phyloP scores from a whole-genome alignment of 2,888 invertebrate genomes.

The Sesamia inferens region DNA sequence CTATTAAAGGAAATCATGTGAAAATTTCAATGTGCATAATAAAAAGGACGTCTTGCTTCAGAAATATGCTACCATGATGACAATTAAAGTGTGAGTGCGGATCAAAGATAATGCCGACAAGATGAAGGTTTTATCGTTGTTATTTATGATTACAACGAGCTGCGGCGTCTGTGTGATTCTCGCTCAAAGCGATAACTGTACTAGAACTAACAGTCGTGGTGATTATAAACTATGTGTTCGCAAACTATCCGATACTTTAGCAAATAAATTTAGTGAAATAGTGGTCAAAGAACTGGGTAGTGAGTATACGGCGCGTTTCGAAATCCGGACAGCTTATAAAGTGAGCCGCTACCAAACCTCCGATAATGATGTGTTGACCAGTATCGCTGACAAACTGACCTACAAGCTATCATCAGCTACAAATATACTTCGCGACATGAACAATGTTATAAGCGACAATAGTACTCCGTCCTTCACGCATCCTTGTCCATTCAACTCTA shows the following conservation, averaged over 20 bases:
- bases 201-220: slow-evolving; percentile 78
- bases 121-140: slow-evolving; percentile 83
- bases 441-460: slow-evolving; percentile 78
- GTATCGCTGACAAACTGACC: slow-evolving; percentile 81
- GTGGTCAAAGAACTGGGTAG: slow-evolving; percentile 84
- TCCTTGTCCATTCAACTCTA: slow-evolving; percentile 87
- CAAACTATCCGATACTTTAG: slow-evolving; percentile 78
- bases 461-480: slow-evolving; percentile 86
- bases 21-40: slow-evolving; percentile 27
- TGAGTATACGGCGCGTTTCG: slow-evolving; percentile 83
- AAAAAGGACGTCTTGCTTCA: slow-evolving; percentile 42
- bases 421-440: slow-evolving; percentile 84
- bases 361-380: slow-evolving; percentile 78
- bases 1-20: slow-evolving; percentile 39
- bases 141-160: slow-evolving; percentile 77
- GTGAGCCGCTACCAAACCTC: slow-evolving; percentile 78
- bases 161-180: slow-evolving; percentile 71
- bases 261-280: slow-evolving; percentile 82
- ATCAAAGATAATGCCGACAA: slow-evolving; percentile 81
- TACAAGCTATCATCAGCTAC: slow-evolving; percentile 83
- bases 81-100: slow-evolving; percentile 51
- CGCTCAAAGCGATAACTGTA: slow-evolving; percentile 83
- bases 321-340: slow-evolving; percentile 82
- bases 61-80: slow-evolving; percentile 56
- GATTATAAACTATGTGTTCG: slow-evolving; percentile 83